Evolutionary conservation across 2,888 invertebrate genomes (phyloP), one percentile per base, ranked within the genome.

Genomic region (Clepsis dumicolana): DNA sequence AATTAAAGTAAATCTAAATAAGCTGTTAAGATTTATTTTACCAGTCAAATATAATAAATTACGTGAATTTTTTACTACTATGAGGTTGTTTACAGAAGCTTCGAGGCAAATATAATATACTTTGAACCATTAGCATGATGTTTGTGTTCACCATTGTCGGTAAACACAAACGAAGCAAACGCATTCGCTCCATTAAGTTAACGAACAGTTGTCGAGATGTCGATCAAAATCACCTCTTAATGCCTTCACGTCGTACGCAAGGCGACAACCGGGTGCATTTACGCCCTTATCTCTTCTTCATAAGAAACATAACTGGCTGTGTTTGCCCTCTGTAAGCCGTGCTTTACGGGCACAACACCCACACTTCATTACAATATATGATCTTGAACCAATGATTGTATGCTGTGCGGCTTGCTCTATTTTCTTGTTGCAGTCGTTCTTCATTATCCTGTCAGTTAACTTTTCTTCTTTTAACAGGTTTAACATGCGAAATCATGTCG

Each of bases 171-270:
- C 84, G 86, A 80, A 81, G 83, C 81, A 82, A 80, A 77, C 80
- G 81, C 85, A 79, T 80, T 84, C 87, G 84, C 85, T 89, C 91
- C 90, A 92, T 93, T 93, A 92, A 89, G 81, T 91, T 93, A 91
- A 93, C 91, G 91, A 91, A 91, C 88, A 85, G 90, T 91, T 91
- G 92, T 92, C 92, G 87, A 91, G 90, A 91, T 88, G 92, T 92
- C 93, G 88, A 91, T 93, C 93, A 93, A 87, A 87, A 86, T 87
- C 88, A 85, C 83, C 84, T 87, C 88, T 88, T 88, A 88, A 89
- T 89, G 86, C 89, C 83, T 80, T 78, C 54, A 57, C 50, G 16
- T 57, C 57, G 60, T 67, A 68, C 64, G 14, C 59, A 32, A 24
- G 52, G 65, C 53, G 25, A 7, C 54, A n/a, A 44, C 18, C 52